Base-by-base conservation (phyloP, 2,797 vertebrate species). In the Australoheros facetus region DNA sequence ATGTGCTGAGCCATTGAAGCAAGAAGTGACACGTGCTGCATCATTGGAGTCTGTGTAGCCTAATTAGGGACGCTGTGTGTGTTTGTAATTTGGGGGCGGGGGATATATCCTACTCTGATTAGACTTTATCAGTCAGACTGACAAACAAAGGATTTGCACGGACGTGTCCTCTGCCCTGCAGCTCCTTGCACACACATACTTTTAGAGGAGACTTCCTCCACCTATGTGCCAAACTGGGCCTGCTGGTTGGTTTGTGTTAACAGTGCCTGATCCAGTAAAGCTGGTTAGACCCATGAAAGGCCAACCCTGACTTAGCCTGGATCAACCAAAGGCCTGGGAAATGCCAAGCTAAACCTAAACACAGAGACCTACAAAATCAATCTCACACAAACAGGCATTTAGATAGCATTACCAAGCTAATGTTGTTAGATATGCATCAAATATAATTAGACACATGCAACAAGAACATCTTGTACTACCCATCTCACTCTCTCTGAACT, bases 211-310 rank as follows among this genome's bases (percentile, higher is more conserved):
- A 19, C 23, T 74, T 69, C 57, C 28, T 71, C 48, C 23, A 72
- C 19, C 42, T 71, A 21, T 21, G 28, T n/a, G 32, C 53, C 5
- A 79, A 87, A 81, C 80, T 55, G 16, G 76, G 85, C 78, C 75
- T 26, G 39, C 75, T 71, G 79, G 78, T 64, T 82, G 64, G 42
- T 76, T 89, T 92, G 78, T 85, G 71, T 80, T 80, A 87, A 91
- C 73, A 72, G 73, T 53, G 45, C 77, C 73, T 85, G 83, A 89
- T 88, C 85, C 85, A 76, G 79, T 37, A 89, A 93, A 92, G 80
- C 91, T 83, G 82, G 87, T 86, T 85, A 85, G 60, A 91, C 83
- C 83, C 55, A 1, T 83, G 77, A 78, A 79, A 83, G 66, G 51
- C 75, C 75, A 82, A 66, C 78, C 73, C 73, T 26, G 81, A 86